phyloP scores from a whole-genome alignment of 2,888 invertebrate genomes.

The Lasius platythorax region DNA sequence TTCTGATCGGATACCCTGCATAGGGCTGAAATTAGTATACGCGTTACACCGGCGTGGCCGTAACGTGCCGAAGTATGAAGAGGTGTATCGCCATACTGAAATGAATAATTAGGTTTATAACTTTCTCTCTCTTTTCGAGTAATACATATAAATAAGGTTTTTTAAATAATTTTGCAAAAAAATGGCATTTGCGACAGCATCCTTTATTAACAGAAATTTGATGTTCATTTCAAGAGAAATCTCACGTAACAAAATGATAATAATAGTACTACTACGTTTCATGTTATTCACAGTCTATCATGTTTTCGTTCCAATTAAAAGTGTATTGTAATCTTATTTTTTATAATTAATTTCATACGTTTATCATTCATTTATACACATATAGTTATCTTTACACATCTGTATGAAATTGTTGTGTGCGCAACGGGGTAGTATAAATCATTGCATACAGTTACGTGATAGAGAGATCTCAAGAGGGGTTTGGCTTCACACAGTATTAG shows the following conservation, averaged over 20 bases:
- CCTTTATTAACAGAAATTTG: neutral
- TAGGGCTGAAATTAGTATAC: conserved; percentile 96
- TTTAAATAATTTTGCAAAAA: no score
- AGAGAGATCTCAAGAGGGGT: neutral
- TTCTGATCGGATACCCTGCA: conserved; percentile 96
- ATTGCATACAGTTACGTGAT: neutral
- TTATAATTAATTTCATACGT: neutral
- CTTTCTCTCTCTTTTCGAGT: no score
- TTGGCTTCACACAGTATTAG: conserved; percentile 20
- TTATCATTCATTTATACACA: neutral
- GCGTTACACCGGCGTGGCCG: conserved; percentile 98
- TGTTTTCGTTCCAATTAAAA: neutral
- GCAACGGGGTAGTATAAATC: neutral
- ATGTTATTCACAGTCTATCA: neutral
- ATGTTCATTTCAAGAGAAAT: neutral
- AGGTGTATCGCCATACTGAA: conserved; percentile 97
- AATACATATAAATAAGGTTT: no score
- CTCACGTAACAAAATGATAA: neutral
- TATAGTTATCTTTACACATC: neutral
- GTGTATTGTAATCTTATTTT: neutral
- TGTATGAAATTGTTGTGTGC: neutral
- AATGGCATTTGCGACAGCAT: neutral
- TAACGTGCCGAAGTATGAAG: conserved; percentile 98
- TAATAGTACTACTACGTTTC: neutral
- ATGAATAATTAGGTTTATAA: conserved; percentile 43